A percentile compares a stretch with the other conserved stretches of the same genome.
These are phyloP conservation scores for Pteropus alecto DNA, from an alignment of 2,113 vertebrate species.

Conservation along the genomic window DNA sequence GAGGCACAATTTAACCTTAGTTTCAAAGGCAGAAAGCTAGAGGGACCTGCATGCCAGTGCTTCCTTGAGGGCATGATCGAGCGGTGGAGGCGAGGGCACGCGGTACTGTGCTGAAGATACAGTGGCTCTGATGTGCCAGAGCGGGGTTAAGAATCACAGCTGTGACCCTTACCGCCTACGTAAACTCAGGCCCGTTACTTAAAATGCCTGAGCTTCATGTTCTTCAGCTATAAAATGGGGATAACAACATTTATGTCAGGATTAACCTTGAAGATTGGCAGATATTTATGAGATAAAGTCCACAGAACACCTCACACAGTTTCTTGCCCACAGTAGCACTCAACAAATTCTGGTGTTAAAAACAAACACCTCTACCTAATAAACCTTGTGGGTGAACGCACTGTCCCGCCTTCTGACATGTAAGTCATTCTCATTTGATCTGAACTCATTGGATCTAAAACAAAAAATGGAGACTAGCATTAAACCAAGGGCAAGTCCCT, in stretches of 20 bases:
- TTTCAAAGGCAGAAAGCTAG: background rate
- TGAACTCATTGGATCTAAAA: background rate
- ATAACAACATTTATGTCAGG: background rate
- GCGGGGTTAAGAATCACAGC: background rate
- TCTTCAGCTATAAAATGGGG: background rate
- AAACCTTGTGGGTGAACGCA: background rate
- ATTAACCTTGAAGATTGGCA: background rate
- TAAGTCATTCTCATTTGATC: background rate
- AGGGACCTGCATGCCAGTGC: background rate
- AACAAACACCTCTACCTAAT: background rate
- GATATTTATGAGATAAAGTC: background rate
- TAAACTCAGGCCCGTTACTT: background rate
- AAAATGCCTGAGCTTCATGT: too few relatives aligned
- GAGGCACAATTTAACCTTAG: background rate
- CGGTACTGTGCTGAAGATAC: fast-evolving
- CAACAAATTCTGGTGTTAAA: background rate
- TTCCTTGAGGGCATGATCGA: background rate
- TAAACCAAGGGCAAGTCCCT: background rate
- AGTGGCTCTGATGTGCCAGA: background rate
- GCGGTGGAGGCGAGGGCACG: fast-evolving
- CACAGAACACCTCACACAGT: background rate
- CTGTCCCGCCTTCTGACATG: background rate
- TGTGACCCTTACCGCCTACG: background rate
- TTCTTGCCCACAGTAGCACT: background rate
- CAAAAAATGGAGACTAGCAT: background rate